Evolutionary conservation across 92 coral and sea anemone genomes (phyloP).

Genomic region (Heteractis magnifica): DNA sequence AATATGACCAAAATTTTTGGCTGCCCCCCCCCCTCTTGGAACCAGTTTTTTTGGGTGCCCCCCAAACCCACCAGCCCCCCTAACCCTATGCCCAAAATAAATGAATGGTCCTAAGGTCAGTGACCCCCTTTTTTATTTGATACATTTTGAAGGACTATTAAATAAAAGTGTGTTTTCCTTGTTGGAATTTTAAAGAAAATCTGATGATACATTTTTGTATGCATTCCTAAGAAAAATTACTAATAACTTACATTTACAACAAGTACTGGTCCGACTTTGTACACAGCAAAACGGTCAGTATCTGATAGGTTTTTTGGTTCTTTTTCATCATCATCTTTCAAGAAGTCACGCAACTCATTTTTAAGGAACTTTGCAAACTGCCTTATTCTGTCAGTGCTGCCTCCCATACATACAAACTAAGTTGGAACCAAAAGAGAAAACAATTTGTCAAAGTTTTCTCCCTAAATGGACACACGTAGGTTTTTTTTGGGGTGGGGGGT

Average conservation of each 20-base stretch:
- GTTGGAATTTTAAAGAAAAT: not conserved
- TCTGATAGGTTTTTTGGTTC: constrained; percentile 75
- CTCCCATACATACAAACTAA: constrained; percentile 99
- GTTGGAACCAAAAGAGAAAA: not conserved
- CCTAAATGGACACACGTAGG: no score
- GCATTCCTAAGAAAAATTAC: not conserved
- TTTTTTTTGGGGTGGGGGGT: no score
- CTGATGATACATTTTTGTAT: no score
- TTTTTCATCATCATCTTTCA: constrained; percentile 22
- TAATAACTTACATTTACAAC: constrained; percentile 78
- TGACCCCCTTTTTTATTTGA: no score
- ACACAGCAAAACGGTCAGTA: constrained; percentile 94
- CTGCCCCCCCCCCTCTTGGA: not conserved
- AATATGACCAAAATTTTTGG: no score
- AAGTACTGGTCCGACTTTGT: constrained; percentile 95
- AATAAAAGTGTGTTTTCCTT: no score
- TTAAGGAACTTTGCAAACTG: constrained; percentile 79
- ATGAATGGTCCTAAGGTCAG: not conserved
- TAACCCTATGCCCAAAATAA: no score
- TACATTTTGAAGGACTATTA: no score
- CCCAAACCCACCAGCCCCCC: no score
- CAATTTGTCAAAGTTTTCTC: not conserved
- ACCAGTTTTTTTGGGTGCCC: not conserved
- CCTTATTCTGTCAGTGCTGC: constrained; percentile 77
- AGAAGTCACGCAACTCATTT: constrained; percentile 51